These are phyloP conservation scores for Diphyllodes magnificus DNA, from an alignment of 2,113 vertebrate species.

Conservation along the genomic window DNA sequence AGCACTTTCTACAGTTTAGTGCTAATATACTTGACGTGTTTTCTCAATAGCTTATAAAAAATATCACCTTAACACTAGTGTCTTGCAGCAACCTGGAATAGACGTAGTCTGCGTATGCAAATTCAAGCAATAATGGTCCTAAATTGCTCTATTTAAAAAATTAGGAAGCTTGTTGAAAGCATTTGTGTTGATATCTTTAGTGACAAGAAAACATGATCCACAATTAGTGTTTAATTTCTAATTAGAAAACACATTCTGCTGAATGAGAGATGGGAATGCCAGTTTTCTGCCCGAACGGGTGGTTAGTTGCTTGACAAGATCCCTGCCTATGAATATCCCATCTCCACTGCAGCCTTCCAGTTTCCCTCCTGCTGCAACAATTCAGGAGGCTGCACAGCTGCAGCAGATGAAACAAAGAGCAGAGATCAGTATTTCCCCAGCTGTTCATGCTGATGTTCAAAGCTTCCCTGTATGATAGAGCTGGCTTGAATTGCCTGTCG, in stretches of 20 bases:
- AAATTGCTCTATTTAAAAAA: not conserved
- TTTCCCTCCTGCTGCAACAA: not conserved
- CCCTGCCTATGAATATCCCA: not conserved
- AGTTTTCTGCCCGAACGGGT: not conserved
- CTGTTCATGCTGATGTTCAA: not conserved
- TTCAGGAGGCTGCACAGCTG: not conserved
- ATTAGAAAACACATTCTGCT: constrained; percentile 41
- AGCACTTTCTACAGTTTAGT: not conserved
- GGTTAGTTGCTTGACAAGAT: not conserved
- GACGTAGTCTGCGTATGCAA: not conserved
- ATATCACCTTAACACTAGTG: not conserved
- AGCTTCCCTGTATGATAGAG: not conserved
- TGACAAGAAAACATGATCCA: not conserved
- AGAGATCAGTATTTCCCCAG: not conserved
- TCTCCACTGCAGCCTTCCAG: not conserved
- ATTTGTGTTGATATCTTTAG: not conserved
- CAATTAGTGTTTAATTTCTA: constrained; percentile 33
- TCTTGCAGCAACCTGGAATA: not conserved
- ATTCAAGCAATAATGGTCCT: constrained; percentile 41
- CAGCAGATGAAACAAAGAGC: not conserved
- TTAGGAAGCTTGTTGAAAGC: not conserved
- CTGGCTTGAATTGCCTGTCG: not conserved
- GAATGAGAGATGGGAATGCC: not conserved
- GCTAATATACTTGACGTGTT: not conserved
- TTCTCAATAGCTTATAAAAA: not conserved